Evolutionary conservation across 2,888 invertebrate genomes (phyloP).

Genomic region (Auanema sp.): DNA sequence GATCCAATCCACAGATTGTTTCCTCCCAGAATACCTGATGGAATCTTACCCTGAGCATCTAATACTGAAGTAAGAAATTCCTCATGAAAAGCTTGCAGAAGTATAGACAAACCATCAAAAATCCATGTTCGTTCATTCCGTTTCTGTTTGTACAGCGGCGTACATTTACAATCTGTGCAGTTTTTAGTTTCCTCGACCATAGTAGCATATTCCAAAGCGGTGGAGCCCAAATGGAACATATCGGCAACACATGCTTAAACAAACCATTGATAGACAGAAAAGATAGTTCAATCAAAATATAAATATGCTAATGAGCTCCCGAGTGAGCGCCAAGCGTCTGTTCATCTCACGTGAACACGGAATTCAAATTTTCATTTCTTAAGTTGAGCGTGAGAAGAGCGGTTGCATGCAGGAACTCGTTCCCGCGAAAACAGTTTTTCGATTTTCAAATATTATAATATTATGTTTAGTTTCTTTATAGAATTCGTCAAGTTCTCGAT

Average conservation of each 20-base stretch:
- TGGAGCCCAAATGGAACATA: constrained; percentile 57
- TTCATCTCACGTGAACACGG: neutral
- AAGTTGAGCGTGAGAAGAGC: too few relatives aligned
- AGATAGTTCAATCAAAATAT: neutral
- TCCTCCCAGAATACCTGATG: constrained; percentile 64
- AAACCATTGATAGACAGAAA: neutral
- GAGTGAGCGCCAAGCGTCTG: neutral
- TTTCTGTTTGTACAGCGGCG: constrained; percentile 48
- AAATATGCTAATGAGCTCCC: neutral
- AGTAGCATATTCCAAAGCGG: constrained; percentile 59
- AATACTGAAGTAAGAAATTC: constrained; percentile 46
- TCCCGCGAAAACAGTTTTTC: too few relatives aligned
- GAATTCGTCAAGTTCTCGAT: too few relatives aligned
- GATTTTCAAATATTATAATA: too few relatives aligned
- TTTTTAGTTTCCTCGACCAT: constrained; percentile 52
- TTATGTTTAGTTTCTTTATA: too few relatives aligned
- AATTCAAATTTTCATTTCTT: neutral
- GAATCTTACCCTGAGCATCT: constrained; percentile 63
- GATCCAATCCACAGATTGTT: constrained; percentile 65
- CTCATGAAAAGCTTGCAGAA: neutral
- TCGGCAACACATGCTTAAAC: constrained; percentile 55
- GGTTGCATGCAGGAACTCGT: too few relatives aligned
- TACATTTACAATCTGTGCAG: constrained; percentile 59
- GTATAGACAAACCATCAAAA: constrained; percentile 48
- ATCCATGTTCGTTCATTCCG: constrained; percentile 60